These are phyloP conservation scores for Eupithecia tripunctaria DNA, from an alignment of 2,888 invertebrate genomes.

Conservation along the genomic window DNA sequence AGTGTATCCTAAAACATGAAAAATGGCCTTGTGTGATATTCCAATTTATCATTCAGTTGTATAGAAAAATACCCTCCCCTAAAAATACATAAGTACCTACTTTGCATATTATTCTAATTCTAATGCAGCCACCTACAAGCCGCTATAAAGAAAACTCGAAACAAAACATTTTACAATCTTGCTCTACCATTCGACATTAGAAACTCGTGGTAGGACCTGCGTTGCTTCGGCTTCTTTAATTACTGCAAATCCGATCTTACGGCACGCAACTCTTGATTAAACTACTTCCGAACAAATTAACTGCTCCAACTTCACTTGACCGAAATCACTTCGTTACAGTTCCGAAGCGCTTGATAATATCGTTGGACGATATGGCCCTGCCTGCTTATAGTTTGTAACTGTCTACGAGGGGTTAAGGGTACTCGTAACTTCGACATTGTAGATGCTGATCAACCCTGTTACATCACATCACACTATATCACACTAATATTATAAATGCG, in stretches of 20 bases:
- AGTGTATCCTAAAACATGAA: background rate
- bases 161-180: background rate
- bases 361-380: constrained; percentile 25
- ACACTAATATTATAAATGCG: no score
- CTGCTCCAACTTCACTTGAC: constrained; percentile 50
- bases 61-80: no score
- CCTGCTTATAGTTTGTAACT: constrained; percentile 27
- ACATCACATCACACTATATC: no score
- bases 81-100: no score
- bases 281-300: constrained; percentile 67
- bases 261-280: constrained; percentile 64
- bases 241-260: constrained; percentile 60
- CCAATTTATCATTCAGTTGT: background rate
- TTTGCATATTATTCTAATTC: background rate
- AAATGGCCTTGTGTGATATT: background rate
- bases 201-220: constrained; percentile 21
- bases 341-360: constrained; percentile 32
- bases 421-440: background rate
- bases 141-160: background rate
- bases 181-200: background rate
- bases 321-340: constrained; percentile 49
- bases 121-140: background rate
- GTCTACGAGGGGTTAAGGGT: constrained; percentile 1
- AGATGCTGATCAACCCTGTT: background rate
- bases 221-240: constrained; percentile 65